Evolutionary conservation across 64 coral and sea anemone genomes (phyloP).

Genomic region (Montipora capricornis): DNA sequence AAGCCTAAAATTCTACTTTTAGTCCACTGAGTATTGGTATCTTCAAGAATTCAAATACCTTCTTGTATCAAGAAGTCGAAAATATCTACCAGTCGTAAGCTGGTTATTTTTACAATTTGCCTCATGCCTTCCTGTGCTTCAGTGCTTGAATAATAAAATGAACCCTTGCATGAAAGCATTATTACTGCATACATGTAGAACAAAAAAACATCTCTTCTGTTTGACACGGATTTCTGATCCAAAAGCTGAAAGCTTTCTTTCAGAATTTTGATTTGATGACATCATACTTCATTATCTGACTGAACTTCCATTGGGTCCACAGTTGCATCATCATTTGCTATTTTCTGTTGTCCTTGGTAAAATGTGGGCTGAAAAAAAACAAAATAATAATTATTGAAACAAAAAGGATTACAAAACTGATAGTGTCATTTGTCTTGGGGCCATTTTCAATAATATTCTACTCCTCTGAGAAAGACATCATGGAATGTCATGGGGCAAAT

Average conservation of each 20-base stretch:
- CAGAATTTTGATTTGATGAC: not conserved
- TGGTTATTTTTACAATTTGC: no score
- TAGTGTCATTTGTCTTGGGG: not conserved
- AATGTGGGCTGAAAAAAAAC: slow-evolving; percentile 88
- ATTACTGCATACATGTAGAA: not conserved
- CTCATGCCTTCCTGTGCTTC: not conserved
- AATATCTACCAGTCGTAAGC: not conserved
- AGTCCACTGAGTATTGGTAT: not conserved
- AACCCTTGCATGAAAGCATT: not conserved
- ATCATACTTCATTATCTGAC: not conserved
- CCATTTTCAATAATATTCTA: not conserved
- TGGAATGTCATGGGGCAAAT: not conserved
- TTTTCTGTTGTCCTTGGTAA: slow-evolving; percentile 69
- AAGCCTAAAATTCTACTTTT: not conserved
- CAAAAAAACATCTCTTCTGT: not conserved
- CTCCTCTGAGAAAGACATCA: not conserved
- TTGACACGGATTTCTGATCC: not conserved
- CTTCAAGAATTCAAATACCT: not conserved
- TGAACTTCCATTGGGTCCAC: not conserved
- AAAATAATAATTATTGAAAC: not conserved
- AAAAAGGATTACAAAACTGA: not conserved
- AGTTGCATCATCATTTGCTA: not conserved
- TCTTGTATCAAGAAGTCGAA: not conserved
- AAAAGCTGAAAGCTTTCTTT: not conserved
- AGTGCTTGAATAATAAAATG: slow-evolving; percentile 22